Base-by-base conservation (phyloP, 2,113 vertebrate species). In the Tragulus kanchil region DNA sequence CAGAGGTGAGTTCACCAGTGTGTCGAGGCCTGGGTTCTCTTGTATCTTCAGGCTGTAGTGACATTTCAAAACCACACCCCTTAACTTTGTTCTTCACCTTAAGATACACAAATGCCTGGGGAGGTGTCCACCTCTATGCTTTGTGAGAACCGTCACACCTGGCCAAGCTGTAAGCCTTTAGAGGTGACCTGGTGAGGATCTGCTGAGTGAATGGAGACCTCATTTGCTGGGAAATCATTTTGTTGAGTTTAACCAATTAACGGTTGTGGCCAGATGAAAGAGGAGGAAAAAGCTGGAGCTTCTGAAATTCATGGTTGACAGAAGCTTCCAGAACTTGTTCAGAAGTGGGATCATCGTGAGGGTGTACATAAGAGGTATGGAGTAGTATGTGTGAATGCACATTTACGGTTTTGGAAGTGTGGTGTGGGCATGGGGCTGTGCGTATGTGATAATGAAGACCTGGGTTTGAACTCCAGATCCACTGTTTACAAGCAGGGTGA, bases 261-360 rank as follows among this genome's bases (percentile, higher is more conserved):
- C 90, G 83, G 62, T 85, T 69, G 54, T 83, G 93, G 91, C 73
- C 93, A 75, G 62, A 61, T 82, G 95, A 75, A 93, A 26, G 82
- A 45, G 21, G 26, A 13, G 65, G 79, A 85, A 75, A 26, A 42
- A 61, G 14, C 0, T 19, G 69, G 21, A 23, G 28, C 45, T 31
- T 65, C 19, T 65, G 26, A 59, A 85, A 50, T 50, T 92, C 0
- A 1, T 26, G 73, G 65, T 26, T 50, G 31, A 78, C 48, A 69
- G 10, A 21, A 59, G 16, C 23, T 62, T 75, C 19, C 17, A 48
- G 82, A 71, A 31, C 52, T 19, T 50, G 73, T 28, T 16, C 19
- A 21, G 48, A 8, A 54, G 17, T 0, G 16, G 42, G 2, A 1
- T 52, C 0, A 2, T 8, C 13, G 0, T 50, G 54, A 61, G n/a